A percentile compares a stretch with the other conserved stretches of the same genome.
phyloP scores from a whole-genome alignment of 1,140 invertebrate species.

The Caenorhabditis inopinata region DNA sequence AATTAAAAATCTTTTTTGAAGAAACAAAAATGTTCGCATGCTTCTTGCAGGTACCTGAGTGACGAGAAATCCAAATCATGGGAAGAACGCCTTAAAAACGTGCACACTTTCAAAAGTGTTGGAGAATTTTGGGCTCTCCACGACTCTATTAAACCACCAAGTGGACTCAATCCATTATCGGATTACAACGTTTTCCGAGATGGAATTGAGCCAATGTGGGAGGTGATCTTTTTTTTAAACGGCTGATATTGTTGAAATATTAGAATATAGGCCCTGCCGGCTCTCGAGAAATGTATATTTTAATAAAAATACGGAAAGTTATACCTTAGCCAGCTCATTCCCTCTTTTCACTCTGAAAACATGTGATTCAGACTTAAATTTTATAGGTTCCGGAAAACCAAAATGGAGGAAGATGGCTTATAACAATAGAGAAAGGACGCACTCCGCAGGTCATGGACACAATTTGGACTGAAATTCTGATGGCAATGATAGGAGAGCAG shows the following conservation, averaged over 20 bases:
- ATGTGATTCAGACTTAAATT: no score
- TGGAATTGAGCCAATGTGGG: constrained; percentile 96
- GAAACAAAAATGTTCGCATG: background rate
- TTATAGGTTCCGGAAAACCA: constrained; percentile 74
- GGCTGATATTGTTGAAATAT: no score
- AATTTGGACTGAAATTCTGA: constrained; percentile 88
- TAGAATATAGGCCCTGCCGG: no score
- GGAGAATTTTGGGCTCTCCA: constrained; percentile 92
- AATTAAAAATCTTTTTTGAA: background rate
- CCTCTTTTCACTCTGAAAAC: no score
- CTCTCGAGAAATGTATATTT: background rate
- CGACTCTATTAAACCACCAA: constrained; percentile 86
- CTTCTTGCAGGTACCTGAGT: constrained; percentile 89
- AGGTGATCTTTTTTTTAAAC: constrained; percentile 72
- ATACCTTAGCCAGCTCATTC: no score
- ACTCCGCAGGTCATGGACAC: constrained; percentile 80
- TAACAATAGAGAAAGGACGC: constrained; percentile 66
- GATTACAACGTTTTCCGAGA: constrained; percentile 91
- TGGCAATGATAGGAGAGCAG: constrained; percentile 92
- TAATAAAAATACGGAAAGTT: no score
- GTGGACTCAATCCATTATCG: constrained; percentile 81
- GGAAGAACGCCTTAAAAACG: constrained; percentile 88
- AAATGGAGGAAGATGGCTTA: constrained; percentile 88
- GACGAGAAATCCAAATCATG: constrained; percentile 82
- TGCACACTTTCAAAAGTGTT: constrained; percentile 88